Percentiles rank a stretch among this genome's conserved stretches.
These are phyloP conservation scores for Knipowitschia caucasica DNA, from an alignment of 2,797 vertebrate genomes.

Conservation along the genomic window DNA sequence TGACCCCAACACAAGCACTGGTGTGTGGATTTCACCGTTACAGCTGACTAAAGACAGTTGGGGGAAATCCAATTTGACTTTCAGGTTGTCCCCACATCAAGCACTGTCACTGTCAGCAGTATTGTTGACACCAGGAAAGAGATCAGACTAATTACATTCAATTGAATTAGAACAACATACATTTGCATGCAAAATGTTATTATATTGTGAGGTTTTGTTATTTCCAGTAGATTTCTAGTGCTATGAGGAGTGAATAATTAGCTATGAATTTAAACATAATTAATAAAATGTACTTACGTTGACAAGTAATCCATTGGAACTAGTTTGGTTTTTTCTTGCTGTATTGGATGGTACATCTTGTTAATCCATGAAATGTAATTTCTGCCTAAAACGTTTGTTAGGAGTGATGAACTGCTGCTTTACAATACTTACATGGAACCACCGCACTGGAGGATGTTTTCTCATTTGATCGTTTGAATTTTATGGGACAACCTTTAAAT, in stretches of 20 bases:
- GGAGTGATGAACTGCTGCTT: too few relatives aligned
- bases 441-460: too few relatives aligned
- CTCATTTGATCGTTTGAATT: too few relatives aligned
- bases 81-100: conserved; percentile 33
- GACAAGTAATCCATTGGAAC: too few relatives aligned
- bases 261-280: too few relatives aligned
- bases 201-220: neutral
- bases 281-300: too few relatives aligned
- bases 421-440: too few relatives aligned
- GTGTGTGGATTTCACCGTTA: conserved; percentile 59
- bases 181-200: neutral
- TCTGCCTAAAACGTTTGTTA: too few relatives aligned
- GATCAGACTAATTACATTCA: conserved; percentile 9
- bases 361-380: too few relatives aligned
- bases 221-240: neutral
- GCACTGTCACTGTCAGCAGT: conserved; percentile 39
- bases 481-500: too few relatives aligned
- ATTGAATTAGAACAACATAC: neutral
- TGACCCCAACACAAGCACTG: conserved; percentile 33
- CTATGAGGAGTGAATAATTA: neutral
- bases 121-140: conserved; percentile 13
- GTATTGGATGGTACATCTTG: too few relatives aligned
- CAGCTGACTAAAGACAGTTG: conserved; percentile 56
- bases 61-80: conserved; percentile 58
- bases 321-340: too few relatives aligned